phyloP scores from a whole-genome alignment of 2,797 vertebrate genomes.

The Leucoraja ocellata region DNA sequence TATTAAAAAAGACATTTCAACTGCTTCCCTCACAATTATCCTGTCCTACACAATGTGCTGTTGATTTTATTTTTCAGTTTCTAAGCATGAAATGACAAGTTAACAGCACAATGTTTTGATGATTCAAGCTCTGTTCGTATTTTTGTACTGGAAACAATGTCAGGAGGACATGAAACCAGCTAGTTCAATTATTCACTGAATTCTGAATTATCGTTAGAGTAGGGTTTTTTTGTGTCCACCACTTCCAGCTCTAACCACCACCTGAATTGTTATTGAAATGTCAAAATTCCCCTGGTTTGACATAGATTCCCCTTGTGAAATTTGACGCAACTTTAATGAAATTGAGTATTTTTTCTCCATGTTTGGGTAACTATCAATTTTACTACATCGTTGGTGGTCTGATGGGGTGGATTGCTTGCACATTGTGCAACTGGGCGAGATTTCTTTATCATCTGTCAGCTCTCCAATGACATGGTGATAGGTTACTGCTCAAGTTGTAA shows the following conservation, averaged over 20 bases:
- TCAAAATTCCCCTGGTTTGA: neutral
- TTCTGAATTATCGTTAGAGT: neutral
- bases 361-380: neutral
- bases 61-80: neutral
- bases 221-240: neutral
- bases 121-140: neutral
- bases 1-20: neutral
- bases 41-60: neutral
- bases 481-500: neutral
- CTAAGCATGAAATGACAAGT: neutral
- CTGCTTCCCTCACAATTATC: neutral
- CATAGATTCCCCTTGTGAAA: neutral
- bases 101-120: neutral
- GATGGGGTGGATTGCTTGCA: neutral
- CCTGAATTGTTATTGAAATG: neutral
- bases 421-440: neutral
- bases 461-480: neutral
- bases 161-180: neutral
- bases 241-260: too few species aligned
- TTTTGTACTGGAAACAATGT: neutral
- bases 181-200: constrained; percentile 1
- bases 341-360: neutral
- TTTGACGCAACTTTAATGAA: constrained; percentile 17
- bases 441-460: neutral
- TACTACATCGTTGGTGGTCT: neutral